A percentile compares a stretch with the other conserved stretches of the same genome.
Evolutionary conservation across 2,113 vertebrate species (phyloP).

Genomic region (Speoplatyrhinus poulsoni): DNA sequence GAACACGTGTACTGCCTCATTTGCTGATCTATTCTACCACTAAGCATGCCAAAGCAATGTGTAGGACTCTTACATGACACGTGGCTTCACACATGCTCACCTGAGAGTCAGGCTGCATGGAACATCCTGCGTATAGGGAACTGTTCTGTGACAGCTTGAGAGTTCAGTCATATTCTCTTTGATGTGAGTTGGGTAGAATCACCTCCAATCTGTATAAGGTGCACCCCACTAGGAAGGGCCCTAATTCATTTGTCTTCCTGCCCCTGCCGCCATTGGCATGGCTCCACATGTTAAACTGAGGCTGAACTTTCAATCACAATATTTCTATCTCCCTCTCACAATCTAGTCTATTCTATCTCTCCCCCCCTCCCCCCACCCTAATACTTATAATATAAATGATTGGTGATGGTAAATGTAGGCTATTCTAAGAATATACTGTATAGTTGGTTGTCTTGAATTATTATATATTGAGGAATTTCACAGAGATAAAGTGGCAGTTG

Average conservation of each 20-base stretch:
- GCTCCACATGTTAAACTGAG: constrained; percentile 65
- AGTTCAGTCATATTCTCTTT: constrained; percentile 39
- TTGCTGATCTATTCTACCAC: constrained; percentile 14
- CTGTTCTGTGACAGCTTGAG: constrained; percentile 24
- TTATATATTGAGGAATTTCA: too few relatives aligned
- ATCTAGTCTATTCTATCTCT: neutral
- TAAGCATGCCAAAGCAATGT: constrained; percentile 30
- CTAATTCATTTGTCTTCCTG: constrained; percentile 61
- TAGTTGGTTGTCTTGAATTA: too few relatives aligned
- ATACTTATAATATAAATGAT: neutral
- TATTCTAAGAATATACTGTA: too few relatives aligned
- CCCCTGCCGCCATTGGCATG: constrained; percentile 53
- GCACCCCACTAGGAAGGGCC: constrained; percentile 63
- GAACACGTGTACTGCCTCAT: constrained; percentile 33
- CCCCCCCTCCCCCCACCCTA: neutral
- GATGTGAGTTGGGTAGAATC: constrained; percentile 56
- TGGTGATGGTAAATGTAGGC: too few relatives aligned
- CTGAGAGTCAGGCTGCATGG: constrained; percentile 30
- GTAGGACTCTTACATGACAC: constrained; percentile 12
- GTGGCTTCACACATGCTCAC: constrained; percentile 19
- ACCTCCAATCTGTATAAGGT: constrained; percentile 59
- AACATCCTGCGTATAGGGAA: neutral
- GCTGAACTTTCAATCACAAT: constrained; percentile 41
- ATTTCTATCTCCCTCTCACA: neutral
- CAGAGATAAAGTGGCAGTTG: too few relatives aligned